Evolutionary conservation across 2,797 vertebrate species (phyloP), one percentile per base, ranked within the genome.

Genomic region (Pseudochaenichthys georgianus): DNA sequence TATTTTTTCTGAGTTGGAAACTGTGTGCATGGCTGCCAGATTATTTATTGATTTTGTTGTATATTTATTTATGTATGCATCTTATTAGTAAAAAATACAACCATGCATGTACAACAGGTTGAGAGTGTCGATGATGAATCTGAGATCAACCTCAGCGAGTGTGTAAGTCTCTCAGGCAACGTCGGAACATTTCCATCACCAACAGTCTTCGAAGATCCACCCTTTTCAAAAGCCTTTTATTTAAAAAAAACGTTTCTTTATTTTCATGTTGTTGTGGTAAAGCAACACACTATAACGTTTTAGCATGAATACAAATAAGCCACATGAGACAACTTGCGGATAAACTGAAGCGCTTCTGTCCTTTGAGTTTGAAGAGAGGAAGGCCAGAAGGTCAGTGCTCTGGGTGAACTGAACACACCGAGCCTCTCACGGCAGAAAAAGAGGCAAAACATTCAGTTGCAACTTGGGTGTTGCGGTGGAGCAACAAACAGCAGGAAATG

Each of bases 401-500:
- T 28, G 51, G 64, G 46, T 76, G 43, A 80, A 69, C 58, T 15
- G 19, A 65, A 78, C 57, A 61, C 68, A 28, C 13, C 1, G 3
- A 52, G 31, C n/a, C 43, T 67, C 54, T 64, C 31, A 73, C 64
- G 58, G 54, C 60, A 70, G 59, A 58, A 15, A 15, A 82, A 77
- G 84, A 77, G 70, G 43, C 77, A 78, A 72, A 81, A 69, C 16
- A 54, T 91, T 93, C 91, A 84, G 90, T 80, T 93, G 90, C 89
- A 92, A 82, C 88, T 85, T 88, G 75, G 73, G 52, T 87, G 87
- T 87, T 94, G 94, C n/a, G 93, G 94, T 93, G 84, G 81, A 85
- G 87, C 79, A 85, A 82, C 85, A 85, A 88, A 88, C 87, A 91
- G 92, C 95, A 96, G 96, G 96, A 97, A 97, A 94, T 93, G 96